Base-by-base conservation (phyloP, 2,888 invertebrate species). In the Neocrepidodera transversa region DNA sequence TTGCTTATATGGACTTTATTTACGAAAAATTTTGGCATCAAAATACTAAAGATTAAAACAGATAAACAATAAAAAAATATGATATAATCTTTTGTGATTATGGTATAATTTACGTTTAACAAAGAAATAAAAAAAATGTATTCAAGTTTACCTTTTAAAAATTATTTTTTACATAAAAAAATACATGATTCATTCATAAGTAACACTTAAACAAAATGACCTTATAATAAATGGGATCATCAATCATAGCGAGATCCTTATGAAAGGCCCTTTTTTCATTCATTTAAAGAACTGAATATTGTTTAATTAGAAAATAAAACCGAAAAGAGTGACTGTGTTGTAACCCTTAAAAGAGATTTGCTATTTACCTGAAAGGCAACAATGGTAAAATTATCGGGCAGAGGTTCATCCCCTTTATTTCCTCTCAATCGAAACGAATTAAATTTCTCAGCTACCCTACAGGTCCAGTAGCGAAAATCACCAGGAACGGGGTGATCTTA, bases 301-400 rank as follows among this genome's bases (percentile, higher is more conserved):
- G 47, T 54, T 69, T 74, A 74, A 74, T 74, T 74, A 72, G 65
- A 68, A 71, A 73, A 72, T 74, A 74, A 74, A 68, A 71, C 60
- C 65, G 57, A 62, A 45, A 71, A 71, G 68, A 71, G 67, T 65
- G 59, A 60, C 60, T 45, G 42, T 52, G 48, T 61, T 28, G 63
- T 63, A 73, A 68, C 74, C 74, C 71, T 70, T 70, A 61, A 68
- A 52, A 50, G 40, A 48, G 56, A 57, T 56, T 60, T 59, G 36
- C 32, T 54, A 64, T 69, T 70, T 73, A 75, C 74, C 74, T 74
- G 73, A 64, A 64, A 50, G 18, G 36, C 62, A 50, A 71, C 68
- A 70, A 70, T 68, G 61, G 66, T 53, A 65, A 70, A 71, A 72
- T 74, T 74, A 75, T 74, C 69, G 71, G 72, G 68, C 70, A 71